Conservation (phyloP, 2,888 invertebrate species). For the Athetis lepigone region DNA sequence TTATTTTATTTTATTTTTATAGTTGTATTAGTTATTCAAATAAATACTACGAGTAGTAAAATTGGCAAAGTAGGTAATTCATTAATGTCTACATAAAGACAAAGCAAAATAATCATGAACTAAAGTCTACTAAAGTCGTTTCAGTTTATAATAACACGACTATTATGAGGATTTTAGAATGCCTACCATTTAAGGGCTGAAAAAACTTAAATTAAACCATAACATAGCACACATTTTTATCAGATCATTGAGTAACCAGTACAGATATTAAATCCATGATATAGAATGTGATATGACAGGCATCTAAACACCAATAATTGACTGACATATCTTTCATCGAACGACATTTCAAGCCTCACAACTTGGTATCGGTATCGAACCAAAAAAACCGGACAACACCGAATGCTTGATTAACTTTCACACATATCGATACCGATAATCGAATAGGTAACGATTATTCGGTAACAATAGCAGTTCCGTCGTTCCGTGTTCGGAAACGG, state of each 20-base stretch:
- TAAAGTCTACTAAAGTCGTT: no score
- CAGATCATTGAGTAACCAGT: conserved; percentile 3
- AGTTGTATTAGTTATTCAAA: no score
- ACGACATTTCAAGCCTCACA: conserved; percentile 35
- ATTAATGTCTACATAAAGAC: no score
- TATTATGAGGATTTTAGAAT: no score
- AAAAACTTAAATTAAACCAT: no score
- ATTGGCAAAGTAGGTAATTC: no score
- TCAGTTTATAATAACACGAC: no score
- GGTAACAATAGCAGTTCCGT: conserved; percentile 49
- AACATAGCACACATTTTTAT: neutral
- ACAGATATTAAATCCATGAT: neutral
- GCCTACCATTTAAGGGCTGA: no score
- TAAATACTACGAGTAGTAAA: no score
- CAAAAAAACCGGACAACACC: conserved; percentile 22
- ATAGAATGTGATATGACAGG: conserved; percentile 9
- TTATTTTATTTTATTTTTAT: neutral
- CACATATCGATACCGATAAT: conserved; percentile 55
- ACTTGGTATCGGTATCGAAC: conserved; percentile 41
- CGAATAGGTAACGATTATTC: conserved; percentile 58
- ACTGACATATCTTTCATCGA: conserved; percentile 42
- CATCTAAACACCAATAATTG: conserved; percentile 17
- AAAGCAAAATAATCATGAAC: no score
- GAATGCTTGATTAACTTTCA: conserved; percentile 55
- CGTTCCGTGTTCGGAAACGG: conserved; percentile 43